Conservation (phyloP, 2,888 invertebrate species). For the Trisateles emortualis region DNA sequence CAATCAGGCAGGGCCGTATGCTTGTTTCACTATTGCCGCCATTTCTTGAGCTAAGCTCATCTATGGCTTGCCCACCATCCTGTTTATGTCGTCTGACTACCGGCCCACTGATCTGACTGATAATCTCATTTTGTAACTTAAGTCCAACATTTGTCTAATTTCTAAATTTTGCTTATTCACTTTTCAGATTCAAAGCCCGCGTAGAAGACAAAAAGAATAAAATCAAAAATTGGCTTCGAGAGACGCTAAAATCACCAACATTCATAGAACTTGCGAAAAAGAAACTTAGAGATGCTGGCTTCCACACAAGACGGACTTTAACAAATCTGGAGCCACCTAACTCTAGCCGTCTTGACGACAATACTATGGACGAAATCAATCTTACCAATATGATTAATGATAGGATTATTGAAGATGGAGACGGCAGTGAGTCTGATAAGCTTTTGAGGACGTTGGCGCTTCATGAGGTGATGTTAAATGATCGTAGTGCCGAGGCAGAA, state of each 20-base stretch:
- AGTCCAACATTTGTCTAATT: too few relatives aligned
- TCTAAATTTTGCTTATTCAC: too few relatives aligned
- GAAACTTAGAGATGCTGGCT: slow-evolving; percentile 69
- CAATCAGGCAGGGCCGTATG: too few relatives aligned
- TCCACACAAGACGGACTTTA: slow-evolving; percentile 52
- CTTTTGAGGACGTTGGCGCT: slow-evolving; percentile 70
- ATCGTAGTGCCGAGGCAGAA: slow-evolving; percentile 26
- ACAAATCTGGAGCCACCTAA: slow-evolving; percentile 31
- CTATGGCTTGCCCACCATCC: too few relatives aligned
- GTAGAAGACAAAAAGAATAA: slow-evolving; percentile 79
- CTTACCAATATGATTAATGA: slow-evolving; percentile 74
- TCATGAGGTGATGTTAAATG: slow-evolving; percentile 65
- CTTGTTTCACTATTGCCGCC: too few relatives aligned
- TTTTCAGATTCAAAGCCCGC: slow-evolving; percentile 71
- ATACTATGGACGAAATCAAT: slow-evolving; percentile 72
- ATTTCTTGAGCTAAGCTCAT: too few relatives aligned
- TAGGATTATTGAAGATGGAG: slow-evolving; percentile 67
- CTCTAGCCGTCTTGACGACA: slow-evolving; percentile 59
- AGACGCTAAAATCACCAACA: slow-evolving; percentile 70
- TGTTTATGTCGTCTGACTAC: too few relatives aligned
- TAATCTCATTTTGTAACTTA: too few relatives aligned
- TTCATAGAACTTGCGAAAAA: slow-evolving; percentile 76
- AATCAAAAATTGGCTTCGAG: slow-evolving; percentile 77
- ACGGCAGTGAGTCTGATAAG: slow-evolving; percentile 65
- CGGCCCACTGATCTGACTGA: too few relatives aligned